Percentiles rank a stretch among this genome's conserved stretches.
phyloP scores from a whole-genome alignment of 2,797 vertebrate genomes.

The Phalanger gymnotis region DNA sequence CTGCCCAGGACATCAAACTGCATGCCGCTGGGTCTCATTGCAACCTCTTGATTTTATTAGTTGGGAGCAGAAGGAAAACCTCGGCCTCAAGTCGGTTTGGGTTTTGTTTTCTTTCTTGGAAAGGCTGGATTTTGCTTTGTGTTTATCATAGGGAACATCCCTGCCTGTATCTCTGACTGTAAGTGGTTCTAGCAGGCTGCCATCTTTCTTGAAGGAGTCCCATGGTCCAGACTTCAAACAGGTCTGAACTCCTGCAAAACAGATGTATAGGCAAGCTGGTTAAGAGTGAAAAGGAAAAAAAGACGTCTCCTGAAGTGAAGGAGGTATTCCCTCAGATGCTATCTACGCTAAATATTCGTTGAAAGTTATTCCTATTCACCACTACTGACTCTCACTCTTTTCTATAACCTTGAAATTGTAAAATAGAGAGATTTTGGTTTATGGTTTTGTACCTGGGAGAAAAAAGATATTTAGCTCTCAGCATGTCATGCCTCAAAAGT shows the following conservation, averaged over 20 bases:
- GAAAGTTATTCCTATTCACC: neutral
- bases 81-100: constrained; percentile 59
- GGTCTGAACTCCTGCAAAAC: constrained; percentile 14
- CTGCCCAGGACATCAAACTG: constrained; percentile 90
- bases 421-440: neutral
- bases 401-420: neutral
- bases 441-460: constrained; percentile 23
- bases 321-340: neutral
- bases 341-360: neutral
- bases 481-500: neutral
- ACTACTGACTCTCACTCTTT: neutral
- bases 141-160: constrained; percentile 45
- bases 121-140: constrained; percentile 57
- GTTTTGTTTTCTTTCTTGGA: constrained; percentile 61
- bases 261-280: constrained; percentile 16
- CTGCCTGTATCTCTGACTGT: neutral
- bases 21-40: constrained; percentile 87
- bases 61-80: constrained; percentile 71
- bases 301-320: constrained; percentile 20
- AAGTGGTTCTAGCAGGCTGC: neutral
- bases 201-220: constrained; percentile 3
- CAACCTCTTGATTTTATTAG: constrained; percentile 89
- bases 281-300: neutral
- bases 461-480: neutral
- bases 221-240: constrained; percentile 42